Percentiles rank a stretch among this genome's conserved stretches.
Evolutionary conservation across 2,113 vertebrate species (phyloP).

Genomic region (Centrocercus urophasianus): DNA sequence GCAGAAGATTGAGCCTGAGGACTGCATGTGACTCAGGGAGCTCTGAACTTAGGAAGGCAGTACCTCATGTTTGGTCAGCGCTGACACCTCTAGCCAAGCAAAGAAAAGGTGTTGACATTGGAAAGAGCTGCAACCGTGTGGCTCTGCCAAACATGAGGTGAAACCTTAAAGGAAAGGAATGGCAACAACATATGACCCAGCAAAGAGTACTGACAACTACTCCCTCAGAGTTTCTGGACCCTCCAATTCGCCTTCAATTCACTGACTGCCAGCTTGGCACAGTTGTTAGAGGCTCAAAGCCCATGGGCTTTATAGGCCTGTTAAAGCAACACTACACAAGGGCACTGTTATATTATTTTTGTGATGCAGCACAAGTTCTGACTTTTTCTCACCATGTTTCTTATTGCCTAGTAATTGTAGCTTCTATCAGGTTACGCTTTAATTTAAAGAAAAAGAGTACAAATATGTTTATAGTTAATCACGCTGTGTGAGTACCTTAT

Average conservation of each 20-base stretch:
- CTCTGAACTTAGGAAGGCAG: not conserved
- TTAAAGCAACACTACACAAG: not conserved
- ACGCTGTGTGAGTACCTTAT: not conserved
- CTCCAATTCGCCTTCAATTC: not conserved
- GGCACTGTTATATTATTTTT: not conserved
- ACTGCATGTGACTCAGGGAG: not conserved
- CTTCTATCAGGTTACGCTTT: not conserved
- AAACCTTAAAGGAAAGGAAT: conserved; percentile 5
- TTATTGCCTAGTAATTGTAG: not conserved
- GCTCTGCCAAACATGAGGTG: not conserved
- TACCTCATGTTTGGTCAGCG: not conserved
- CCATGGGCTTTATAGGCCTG: not conserved
- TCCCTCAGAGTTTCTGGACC: not conserved
- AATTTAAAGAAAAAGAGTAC: not conserved
- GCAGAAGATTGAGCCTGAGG: not conserved
- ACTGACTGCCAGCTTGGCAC: not conserved
- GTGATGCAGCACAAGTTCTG: not conserved
- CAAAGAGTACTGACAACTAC: not conserved
- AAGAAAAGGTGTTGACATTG: conserved; percentile 3
- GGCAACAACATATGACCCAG: not conserved
- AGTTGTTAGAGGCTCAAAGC: not conserved
- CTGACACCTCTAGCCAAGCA: not conserved
- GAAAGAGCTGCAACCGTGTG: conserved; percentile 11
- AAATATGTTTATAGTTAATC: not conserved
- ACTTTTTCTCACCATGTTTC: not conserved